phyloP scores from a whole-genome alignment of 2,888 invertebrate species.

The Leistus spinibarbis region DNA sequence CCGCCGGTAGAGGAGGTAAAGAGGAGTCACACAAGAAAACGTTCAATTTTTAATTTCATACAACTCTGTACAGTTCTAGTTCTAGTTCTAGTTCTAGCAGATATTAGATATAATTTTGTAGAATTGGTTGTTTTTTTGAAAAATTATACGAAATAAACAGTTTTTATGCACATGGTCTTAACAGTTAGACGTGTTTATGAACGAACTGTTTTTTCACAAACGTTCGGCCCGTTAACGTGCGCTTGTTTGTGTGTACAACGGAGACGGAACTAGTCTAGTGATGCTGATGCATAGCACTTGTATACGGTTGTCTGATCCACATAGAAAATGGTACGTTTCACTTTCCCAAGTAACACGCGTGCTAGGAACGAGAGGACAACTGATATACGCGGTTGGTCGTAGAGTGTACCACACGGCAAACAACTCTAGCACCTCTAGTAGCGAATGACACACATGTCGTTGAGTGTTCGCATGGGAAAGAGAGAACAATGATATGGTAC shows the following conservation, averaged over 20 bases:
- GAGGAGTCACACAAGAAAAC: not conserved
- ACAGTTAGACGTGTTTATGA: conserved; percentile 42
- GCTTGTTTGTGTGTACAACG: not conserved
- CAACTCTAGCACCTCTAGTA: conserved; percentile 42
- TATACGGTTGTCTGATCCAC: conserved; percentile 37
- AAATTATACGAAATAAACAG: conserved; percentile 5
- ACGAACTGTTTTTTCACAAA: conserved; percentile 34
- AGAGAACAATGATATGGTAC: conserved; percentile 46
- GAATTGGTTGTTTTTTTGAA: not conserved
- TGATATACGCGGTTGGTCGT: conserved; percentile 13
- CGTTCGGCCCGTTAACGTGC: not conserved
- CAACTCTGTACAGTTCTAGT: not conserved
- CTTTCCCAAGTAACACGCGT: conserved; percentile 32
- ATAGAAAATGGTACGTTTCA: conserved; percentile 41
- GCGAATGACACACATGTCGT: conserved; percentile 28
- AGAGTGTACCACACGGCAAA: conserved; percentile 26
- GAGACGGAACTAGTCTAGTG: conserved; percentile 25
- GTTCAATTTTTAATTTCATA: not conserved
- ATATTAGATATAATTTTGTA: not conserved
- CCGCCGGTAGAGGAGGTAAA: not conserved
- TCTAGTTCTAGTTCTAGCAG: not conserved
- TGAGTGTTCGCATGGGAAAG: conserved; percentile 42
- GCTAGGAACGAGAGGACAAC: conserved; percentile 7
- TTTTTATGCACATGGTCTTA: conserved; percentile 10
- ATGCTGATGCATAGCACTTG: conserved; percentile 28